phyloP scores from a whole-genome alignment of 2,113 vertebrate genomes.

The Irena cyanogastra region DNA sequence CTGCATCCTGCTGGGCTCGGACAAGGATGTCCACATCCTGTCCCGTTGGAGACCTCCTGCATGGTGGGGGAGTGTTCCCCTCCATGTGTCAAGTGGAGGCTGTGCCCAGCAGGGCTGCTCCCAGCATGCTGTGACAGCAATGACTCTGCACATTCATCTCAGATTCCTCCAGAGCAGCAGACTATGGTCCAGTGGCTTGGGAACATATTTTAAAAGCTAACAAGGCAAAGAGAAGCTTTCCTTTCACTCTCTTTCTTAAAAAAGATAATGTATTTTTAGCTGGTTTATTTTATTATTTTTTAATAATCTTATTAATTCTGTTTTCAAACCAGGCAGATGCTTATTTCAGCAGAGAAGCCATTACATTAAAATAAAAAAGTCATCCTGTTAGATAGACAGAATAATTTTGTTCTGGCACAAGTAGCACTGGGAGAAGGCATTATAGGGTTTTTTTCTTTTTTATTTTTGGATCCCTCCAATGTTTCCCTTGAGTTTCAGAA shows the following conservation, averaged over 20 bases:
- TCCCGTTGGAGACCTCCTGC: background rate
- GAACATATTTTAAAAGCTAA: constrained; percentile 34
- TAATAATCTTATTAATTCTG: constrained; percentile 15
- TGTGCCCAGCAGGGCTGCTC: background rate
- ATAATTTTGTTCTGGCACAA: constrained; percentile 48
- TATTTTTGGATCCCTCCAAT: constrained; percentile 54
- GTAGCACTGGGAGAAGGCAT: constrained; percentile 9
- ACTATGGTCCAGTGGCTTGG: background rate
- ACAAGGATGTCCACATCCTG: background rate
- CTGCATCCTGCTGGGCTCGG: background rate
- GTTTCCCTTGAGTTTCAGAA: constrained; percentile 28
- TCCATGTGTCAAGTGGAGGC: background rate
- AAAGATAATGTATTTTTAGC: background rate
- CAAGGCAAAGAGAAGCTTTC: constrained; percentile 7
- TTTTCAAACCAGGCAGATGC: constrained; percentile 24
- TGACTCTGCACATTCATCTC: background rate
- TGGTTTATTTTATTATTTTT: background rate
- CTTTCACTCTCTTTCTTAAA: background rate
- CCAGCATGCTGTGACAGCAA: background rate
- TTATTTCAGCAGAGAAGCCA: constrained; percentile 18
- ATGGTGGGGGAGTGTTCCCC: background rate
- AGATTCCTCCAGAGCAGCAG: background rate
- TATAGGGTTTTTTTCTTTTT: background rate
- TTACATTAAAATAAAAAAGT: constrained; percentile 27
- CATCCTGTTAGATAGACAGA: background rate